Evolutionary conservation across 2,888 invertebrate genomes (phyloP).

Genomic region (Cantharis lateralis): DNA sequence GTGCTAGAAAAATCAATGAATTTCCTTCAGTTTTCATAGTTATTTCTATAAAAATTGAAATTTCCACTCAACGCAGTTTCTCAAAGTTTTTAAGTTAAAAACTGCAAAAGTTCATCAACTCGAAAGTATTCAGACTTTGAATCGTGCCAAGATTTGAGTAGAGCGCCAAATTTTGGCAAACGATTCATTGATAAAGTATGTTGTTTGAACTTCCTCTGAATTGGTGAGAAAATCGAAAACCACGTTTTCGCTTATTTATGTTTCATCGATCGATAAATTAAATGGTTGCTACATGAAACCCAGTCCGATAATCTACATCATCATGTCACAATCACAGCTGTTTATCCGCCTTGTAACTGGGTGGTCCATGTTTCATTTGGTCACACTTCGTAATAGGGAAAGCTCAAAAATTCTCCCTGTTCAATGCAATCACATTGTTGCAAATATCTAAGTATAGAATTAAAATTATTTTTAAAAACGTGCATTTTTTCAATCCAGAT

Average conservation of each 20-base stretch:
- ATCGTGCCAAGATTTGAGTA: background rate
- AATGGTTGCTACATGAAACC: background rate
- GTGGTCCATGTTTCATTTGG: background rate
- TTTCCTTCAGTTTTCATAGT: constrained; percentile 7
- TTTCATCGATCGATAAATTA: background rate
- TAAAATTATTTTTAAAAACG: no score
- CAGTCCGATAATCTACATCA: background rate
- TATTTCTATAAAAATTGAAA: background rate
- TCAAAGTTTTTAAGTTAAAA: background rate
- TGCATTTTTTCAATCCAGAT: no score
- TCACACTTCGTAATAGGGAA: background rate
- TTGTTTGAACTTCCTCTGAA: background rate
- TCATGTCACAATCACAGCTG: background rate
- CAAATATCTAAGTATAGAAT: no score
- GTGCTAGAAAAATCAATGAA: constrained; percentile 18
- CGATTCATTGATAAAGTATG: background rate
- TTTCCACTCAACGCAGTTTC: background rate
- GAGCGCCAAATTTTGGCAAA: background rate
- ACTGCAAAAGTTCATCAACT: background rate
- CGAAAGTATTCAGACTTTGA: background rate
- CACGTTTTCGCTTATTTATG: background rate
- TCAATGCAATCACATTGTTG: no score
- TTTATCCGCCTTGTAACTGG: background rate
- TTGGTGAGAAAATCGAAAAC: background rate
- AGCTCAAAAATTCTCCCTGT: no score